These are phyloP conservation scores for Lochmaea crataegi DNA, from an alignment of 2,888 invertebrate genomes.

Conservation along the genomic window DNA sequence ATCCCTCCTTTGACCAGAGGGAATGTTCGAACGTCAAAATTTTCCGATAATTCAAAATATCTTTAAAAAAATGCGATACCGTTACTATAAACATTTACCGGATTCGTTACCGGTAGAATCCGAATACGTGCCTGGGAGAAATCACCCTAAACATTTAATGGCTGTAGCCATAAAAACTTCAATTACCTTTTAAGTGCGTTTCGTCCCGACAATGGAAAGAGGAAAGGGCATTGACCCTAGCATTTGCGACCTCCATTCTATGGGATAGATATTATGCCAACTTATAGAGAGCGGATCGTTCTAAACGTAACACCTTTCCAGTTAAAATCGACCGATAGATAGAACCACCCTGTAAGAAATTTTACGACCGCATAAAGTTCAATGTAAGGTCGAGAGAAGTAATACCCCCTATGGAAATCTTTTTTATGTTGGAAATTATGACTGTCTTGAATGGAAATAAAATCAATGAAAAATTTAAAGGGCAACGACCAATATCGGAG, in stretches of 20 bases:
- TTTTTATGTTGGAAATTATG: too few relatives aligned
- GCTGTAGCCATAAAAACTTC: background rate
- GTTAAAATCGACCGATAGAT: too few relatives aligned
- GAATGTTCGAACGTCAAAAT: background rate
- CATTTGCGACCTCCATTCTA: background rate
- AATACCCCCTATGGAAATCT: too few relatives aligned
- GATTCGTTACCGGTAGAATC: background rate
- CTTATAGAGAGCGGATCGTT: too few relatives aligned
- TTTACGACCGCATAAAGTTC: too few relatives aligned
- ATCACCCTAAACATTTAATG: constrained; percentile 2
- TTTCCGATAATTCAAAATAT: background rate
- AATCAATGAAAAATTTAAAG: too few relatives aligned
- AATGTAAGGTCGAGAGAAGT: too few relatives aligned
- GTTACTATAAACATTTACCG: background rate
- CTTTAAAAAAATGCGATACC: background rate
- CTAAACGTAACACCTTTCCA: too few relatives aligned
- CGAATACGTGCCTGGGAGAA: background rate
- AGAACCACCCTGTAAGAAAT: too few relatives aligned
- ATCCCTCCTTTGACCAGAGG: background rate
- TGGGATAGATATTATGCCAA: background rate
- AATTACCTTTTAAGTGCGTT: background rate
- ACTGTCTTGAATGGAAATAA: too few relatives aligned
- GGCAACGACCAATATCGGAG: too few relatives aligned
- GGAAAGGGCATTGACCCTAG: background rate
- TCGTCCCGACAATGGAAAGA: background rate